These are phyloP conservation scores for Pluvialis apricaria DNA, from an alignment of 2,113 vertebrate species.

Conservation along the genomic window DNA sequence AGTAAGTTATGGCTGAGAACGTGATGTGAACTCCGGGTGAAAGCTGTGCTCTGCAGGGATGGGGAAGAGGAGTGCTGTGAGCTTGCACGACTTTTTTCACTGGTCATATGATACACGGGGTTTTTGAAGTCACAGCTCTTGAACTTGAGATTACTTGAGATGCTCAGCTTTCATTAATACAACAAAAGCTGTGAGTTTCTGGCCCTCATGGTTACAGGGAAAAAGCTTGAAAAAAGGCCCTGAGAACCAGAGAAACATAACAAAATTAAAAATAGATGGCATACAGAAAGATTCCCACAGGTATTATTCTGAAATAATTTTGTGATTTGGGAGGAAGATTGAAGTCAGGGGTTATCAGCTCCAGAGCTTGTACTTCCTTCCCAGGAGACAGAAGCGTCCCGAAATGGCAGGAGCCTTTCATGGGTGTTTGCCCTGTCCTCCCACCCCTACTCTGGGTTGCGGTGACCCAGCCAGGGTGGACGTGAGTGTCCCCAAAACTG, in stretches of 20 bases:
- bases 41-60: neutral
- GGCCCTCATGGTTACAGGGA: neutral
- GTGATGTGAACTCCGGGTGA: neutral
- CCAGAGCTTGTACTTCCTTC: neutral
- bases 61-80: neutral
- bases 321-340: neutral
- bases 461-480: neutral
- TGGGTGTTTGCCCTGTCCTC: neutral
- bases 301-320: neutral
- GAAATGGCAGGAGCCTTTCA: neutral
- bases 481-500: neutral
- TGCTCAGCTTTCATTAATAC: neutral
- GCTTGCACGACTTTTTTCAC: neutral
- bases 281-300: neutral
- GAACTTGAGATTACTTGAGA: neutral
- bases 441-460: no score
- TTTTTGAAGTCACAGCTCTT: neutral
- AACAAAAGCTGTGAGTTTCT: neutral
- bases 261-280: constrained; percentile 22
- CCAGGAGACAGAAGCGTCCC: neutral
- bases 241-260: neutral
- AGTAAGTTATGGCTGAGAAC: neutral
- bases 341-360: neutral
- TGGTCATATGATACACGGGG: fast-evolving
- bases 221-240: neutral